Evolutionary conservation across 92 coral and sea anemone genomes (phyloP), one percentile per base, ranked within the genome.

Genomic region (Montipora capitata): DNA sequence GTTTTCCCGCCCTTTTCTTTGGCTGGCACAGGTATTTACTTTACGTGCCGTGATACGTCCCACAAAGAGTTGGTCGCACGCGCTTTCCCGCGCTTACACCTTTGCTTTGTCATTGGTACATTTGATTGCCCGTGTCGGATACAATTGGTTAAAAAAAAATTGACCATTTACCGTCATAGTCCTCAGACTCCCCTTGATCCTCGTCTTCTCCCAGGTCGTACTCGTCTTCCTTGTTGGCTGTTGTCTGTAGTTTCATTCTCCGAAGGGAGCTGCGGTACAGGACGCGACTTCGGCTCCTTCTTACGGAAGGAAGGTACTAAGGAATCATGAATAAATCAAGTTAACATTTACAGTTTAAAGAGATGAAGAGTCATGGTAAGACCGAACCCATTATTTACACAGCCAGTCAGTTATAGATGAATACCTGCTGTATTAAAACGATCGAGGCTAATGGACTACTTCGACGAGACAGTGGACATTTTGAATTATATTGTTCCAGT

Each of bases 181-280:
- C 98, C 68, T 93, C 96, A 0, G 98, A 95, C 77, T 95, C 98
- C 2, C 93, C 92, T 59, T 95, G 94, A 38, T 95, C 98, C 69
- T 95, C 98, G 63, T 93, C 98, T 88, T 95, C 98, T 40, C 93
- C 96, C 77, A 87, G 78, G 17, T 91, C 98, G 27, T 78, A 94
- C 12, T 94, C 96, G 40, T 93, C 93, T 2, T 95, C 98, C 68
- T 85, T 87, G 43, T 72, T 83, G 35, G 44, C 87, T 40, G 40
- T 70, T 3, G 81, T 84, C 68, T 85, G 94, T 38, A 80, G 81
- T 80, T 83, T 83, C 87, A 93, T 80, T 52, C 80, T 74, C 43
- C 96, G 57, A 78, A 92, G 82, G 20, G 93, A 76, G 73, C 68
- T 80, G 17, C 96, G 96, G 43, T 89, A 91, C 10, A 90, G 13